Evolutionary conservation across 2,797 vertebrate species (phyloP), one percentile per base, ranked within the genome.

Genomic region (Morus bassanus): DNA sequence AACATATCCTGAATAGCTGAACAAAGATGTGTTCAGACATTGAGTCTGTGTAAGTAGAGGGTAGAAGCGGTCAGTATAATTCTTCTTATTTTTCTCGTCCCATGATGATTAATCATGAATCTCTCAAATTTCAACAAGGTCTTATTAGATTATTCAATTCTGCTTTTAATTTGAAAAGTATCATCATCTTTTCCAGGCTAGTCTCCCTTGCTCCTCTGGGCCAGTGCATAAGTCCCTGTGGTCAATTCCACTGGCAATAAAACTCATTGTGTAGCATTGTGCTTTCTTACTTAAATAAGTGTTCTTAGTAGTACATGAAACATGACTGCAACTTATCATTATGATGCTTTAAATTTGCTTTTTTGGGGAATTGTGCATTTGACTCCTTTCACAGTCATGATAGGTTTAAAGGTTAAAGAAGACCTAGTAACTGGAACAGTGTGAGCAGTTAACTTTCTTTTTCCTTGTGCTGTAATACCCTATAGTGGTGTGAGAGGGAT

Each of bases 101-200:
- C 95, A 89, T 96, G 80, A 90, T 93, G 59, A 39, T 88, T 97
- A 94, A 96, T 97, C 89, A 78, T 85, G 85, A 94, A 92, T 93
- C 46, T 96, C 82, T 96, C 87, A 96, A 91, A 95, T 95, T 96
- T 96, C 97, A 96, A 88, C 88, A 82, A 75, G 93, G 64, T 89
- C 85, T 95, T 95, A 96, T 89, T 96, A 97, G 91, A 95, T 92
- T 96, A 92, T 97, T 95, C 48, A 61, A 72, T 91, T 96, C 96
- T 98, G 97, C 46, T 97, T 96, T 96, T 96, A 94, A 97, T 97
- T 96, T 97, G 84, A 95, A 89, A 96, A 96, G 83, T 76, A 94
- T 53, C 80, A 86, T 91, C 31, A 92, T 97, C 88, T 96, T 97
- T 98, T 96, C 95, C 95, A 96, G 76, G 60, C 82, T 74, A 88